Base-by-base conservation (phyloP, 2,797 vertebrate species). In the Kryptolebias ocellatus region DNA sequence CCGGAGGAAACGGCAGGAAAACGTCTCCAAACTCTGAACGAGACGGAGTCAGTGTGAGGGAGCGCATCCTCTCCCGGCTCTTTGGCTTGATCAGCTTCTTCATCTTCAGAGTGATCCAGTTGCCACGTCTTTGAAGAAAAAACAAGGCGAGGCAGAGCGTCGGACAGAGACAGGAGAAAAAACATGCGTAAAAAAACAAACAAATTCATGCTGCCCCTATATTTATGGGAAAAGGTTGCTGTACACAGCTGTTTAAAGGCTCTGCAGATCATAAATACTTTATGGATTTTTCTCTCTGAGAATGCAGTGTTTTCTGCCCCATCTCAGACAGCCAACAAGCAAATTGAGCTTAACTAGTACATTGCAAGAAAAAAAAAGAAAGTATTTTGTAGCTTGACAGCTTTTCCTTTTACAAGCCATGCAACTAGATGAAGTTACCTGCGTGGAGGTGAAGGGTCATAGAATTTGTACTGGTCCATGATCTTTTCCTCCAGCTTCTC, bases 381-480 rank as follows among this genome's bases (percentile, higher is more conserved):
- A 12, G 6, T 6, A 1, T 42, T 42, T 42, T 42, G 16, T 10
- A 31, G 17, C 46, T 2, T 47, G 1, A 47, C n/a, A 45, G 0
- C 4, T 16, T 9, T 15, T 17, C 1, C 27, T 5, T 34, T 14
- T 20, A 34, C 17, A 60, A 14, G 6, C 5, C 1, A 17, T 17
- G 1, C 8, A 15, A 59, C 4, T 17, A 28, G 44, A 5, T 20
- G 16, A 37, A 4, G 12, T 56, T 94, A 98, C 97, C 97, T 96
- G 93, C 97, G 94, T 50, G 97, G 97, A 50, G 97, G 98, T 53
- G 98, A 99, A 27, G 97, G 97, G 59, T 99, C 98, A 53, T 98
- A 98, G 85, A 99, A 99, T 82, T 99, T 99, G 85, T 99, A 99
- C 67, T 99, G 98, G 90, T 99, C 98, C 98, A 99, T 99, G 78